Evolutionary conservation across 2,888 invertebrate genomes (phyloP), one percentile per base, ranked within the genome.

Genomic region (Cordilura impudica): DNA sequence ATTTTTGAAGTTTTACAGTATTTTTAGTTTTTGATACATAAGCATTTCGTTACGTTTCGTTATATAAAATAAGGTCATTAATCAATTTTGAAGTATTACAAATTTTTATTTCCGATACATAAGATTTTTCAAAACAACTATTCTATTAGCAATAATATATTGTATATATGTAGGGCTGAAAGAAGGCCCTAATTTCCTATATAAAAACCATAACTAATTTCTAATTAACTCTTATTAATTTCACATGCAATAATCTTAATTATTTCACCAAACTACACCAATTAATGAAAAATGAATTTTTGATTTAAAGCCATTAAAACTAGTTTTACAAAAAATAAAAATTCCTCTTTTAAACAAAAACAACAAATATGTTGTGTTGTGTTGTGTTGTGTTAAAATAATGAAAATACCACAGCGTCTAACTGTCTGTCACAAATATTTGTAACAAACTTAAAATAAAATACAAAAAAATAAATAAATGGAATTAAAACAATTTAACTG

Each of bases 341-440:
- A 16, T 53, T 31, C 14, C 53, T 19, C n/a, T 26, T 53, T 39
- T 43, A 19, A 43, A 7, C 0, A 18, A 23, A 10, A 35, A 16
- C n/a, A 2, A 26, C 18, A 26, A 60, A 18, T 29, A 35, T 61
- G 26, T 35, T 63, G 56, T 63, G 16, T 35, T 75, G 54, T 23
- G 19, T 35, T 63, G 39, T 21, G 51, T 71, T 45, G 66, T n/a
- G n/a, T n/a, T n/a, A n/a, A n/a, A n/a, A n/a, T n/a, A n/a, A n/a
- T n/a, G n/a, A n/a, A n/a, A n/a, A n/a, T n/a, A n/a, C 6, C 26
- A 61, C 12, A 67, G 54, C 61, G 71, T 67, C 77, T 54, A 61
- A 54, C 53, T 77, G 71, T 72, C 77, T 77, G 54, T 67, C 58
- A 60, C 29, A 65, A 49, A 56, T 26, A 31, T 19, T 12, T 61